Percentiles rank a stretch among this genome's conserved stretches.
Conservation (phyloP, 2,113 vertebrate genomes). For the Pelodiscus sinensis region DNA sequence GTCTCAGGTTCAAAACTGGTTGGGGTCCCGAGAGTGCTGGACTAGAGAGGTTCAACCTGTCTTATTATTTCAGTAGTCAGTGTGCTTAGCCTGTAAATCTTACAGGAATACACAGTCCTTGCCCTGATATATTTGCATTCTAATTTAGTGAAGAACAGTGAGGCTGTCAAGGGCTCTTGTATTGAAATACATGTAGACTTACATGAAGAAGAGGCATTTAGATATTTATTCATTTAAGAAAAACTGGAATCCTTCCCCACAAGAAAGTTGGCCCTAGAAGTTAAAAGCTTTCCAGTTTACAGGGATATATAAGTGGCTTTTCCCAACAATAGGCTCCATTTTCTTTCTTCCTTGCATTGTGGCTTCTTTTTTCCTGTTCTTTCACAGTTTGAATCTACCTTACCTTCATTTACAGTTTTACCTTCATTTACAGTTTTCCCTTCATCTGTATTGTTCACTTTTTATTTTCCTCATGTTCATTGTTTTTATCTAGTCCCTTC, state of each 20-base stretch:
- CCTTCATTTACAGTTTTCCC: not conserved
- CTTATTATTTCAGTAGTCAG: not conserved
- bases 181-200: not conserved
- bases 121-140: rapidly evolving
- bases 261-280: not conserved
- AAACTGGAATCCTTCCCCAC: not conserved
- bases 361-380: not conserved
- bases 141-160: not conserved
- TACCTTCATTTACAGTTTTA: not conserved
- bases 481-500: not conserved
- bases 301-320: not conserved
- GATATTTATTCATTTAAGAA: not conserved
- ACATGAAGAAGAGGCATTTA: not conserved
- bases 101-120: not conserved
- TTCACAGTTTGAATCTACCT: not conserved
- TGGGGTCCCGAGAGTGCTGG: no score
- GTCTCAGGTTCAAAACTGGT: no score
- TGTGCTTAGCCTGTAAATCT: not conserved
- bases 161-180: not conserved
- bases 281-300: not conserved
- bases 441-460: not conserved
- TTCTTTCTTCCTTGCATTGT: not conserved
- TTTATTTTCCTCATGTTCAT: not conserved
- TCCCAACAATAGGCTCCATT: not conserved
- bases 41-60: not conserved